Evolutionary conservation across 2,888 invertebrate genomes (phyloP), one percentile per base, ranked within the genome.

Genomic region (Tiphia femorata): DNA sequence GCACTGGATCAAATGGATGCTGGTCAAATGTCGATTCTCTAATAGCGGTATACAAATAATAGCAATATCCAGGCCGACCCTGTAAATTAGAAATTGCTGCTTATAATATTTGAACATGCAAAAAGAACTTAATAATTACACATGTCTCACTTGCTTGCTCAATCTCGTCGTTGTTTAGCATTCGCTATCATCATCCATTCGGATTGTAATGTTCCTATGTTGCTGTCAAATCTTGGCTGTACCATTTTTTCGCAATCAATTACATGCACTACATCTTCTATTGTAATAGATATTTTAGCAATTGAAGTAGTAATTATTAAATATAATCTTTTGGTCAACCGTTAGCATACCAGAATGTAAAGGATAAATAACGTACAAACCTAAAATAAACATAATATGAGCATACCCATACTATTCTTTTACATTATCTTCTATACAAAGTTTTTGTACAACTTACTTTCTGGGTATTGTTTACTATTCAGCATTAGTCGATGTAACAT

Each of bases 261-360:
- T 0, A 98, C 97, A 84, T 90, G 96, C 0, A 96, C 94, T 3
- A 98, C 91, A 84, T 98, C 97, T 76, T 97, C 95, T 63, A 98
- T 95, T 2, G 98, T 98, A 58, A 98, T 95, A 16, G 96, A 96
- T 0, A 97, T 97, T 85, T 98, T 97, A 0, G 97, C 97, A 62
- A 98, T 95, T 70, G 93, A 94, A 0, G 97, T 98, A 0, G 97
- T 91, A 43, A 97, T 87, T 86, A 7, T 88, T 84, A 78, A 97
- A 97, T 73, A 95, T 91, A 67, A 87, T 86, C 69, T 88, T 89
- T 80, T 97, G 97, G 67, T 95, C 91, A 4, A 90, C 82, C 0
- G 95, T 92, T 0, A 96, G 92, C 87, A 97, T 87, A 80, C 92
- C 88, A 0, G 97, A 97, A 84, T 97, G 97, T 27, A 98, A 82